Percentiles rank a stretch among this genome's conserved stretches.
These are phyloP conservation scores for Aradus depressus DNA, from an alignment of 2,888 invertebrate species.

Conservation along the genomic window DNA sequence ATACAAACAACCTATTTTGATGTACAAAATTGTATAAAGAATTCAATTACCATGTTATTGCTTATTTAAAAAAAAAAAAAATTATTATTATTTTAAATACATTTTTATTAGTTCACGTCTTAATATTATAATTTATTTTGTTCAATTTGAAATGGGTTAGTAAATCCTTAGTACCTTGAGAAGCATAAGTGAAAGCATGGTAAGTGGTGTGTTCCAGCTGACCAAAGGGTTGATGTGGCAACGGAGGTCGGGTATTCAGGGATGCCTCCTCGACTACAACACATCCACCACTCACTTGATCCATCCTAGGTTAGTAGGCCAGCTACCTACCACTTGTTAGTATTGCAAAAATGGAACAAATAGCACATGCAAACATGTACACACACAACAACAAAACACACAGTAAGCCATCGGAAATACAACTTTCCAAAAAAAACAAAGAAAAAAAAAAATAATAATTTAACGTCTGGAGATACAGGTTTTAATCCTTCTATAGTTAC, in stretches of 20 bases:
- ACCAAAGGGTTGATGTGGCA: background rate
- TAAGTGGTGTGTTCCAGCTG: background rate
- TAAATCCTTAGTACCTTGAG: constrained; percentile 8
- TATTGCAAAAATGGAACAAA: too few species aligned
- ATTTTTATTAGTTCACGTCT: background rate
- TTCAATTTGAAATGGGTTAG: constrained; percentile 1
- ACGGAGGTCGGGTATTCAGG: background rate
- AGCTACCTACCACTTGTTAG: too few species aligned
- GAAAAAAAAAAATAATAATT: too few species aligned
- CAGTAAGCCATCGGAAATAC: too few species aligned
- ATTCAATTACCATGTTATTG: too few species aligned
- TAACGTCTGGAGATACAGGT: too few species aligned
- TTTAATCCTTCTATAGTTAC: too few species aligned
- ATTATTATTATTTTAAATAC: background rate
- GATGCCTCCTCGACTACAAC: constrained; percentile 5
- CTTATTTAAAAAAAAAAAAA: constrained; percentile 7
- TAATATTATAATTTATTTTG: background rate
- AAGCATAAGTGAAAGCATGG: constrained; percentile 2
- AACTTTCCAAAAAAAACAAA: too few species aligned
- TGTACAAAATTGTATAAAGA: too few species aligned
- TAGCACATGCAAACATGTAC: too few species aligned
- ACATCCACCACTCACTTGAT: constrained; percentile 1
- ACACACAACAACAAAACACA: too few species aligned
- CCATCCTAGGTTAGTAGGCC: background rate
- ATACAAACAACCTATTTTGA: too few species aligned